These are phyloP conservation scores for Gambelia wislizenii DNA, from an alignment of 2,797 vertebrate species.

Conservation along the genomic window DNA sequence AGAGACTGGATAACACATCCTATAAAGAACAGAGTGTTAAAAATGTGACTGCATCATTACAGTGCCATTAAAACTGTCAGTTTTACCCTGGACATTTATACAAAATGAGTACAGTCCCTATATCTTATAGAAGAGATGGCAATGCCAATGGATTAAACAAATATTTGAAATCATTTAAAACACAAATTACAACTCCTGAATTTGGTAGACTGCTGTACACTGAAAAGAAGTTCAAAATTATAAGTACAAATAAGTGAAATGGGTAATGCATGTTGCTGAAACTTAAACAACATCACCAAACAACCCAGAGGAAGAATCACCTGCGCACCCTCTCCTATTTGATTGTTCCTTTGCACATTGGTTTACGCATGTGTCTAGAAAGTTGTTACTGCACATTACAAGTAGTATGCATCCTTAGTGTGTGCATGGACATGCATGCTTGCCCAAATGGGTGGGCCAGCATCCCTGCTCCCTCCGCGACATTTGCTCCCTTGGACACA, in stretches of 20 bases:
- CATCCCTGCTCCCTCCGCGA: background rate
- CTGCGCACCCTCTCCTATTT: background rate
- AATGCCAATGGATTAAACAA: background rate
- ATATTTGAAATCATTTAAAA: conserved; percentile 12
- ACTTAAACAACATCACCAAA: too few species aligned
- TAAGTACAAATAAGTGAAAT: background rate
- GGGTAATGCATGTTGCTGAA: background rate
- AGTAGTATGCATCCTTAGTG: background rate
- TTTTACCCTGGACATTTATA: background rate
- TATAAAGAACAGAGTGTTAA: background rate
- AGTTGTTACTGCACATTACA: background rate
- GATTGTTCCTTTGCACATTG: background rate
- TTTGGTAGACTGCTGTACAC: background rate
- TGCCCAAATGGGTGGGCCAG: too few species aligned
- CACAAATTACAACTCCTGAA: background rate
- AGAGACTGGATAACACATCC: background rate
- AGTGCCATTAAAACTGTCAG: background rate
- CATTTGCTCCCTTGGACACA: background rate
- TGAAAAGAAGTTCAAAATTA: background rate
- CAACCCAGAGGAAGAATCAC: background rate
- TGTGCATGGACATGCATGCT: too few species aligned
- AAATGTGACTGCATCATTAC: background rate
- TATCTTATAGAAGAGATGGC: background rate
- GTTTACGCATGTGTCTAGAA: background rate
- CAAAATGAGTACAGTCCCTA: background rate